Evolutionary conservation across 2,113 vertebrate species (phyloP).

Genomic region (Scortum barcoo): DNA sequence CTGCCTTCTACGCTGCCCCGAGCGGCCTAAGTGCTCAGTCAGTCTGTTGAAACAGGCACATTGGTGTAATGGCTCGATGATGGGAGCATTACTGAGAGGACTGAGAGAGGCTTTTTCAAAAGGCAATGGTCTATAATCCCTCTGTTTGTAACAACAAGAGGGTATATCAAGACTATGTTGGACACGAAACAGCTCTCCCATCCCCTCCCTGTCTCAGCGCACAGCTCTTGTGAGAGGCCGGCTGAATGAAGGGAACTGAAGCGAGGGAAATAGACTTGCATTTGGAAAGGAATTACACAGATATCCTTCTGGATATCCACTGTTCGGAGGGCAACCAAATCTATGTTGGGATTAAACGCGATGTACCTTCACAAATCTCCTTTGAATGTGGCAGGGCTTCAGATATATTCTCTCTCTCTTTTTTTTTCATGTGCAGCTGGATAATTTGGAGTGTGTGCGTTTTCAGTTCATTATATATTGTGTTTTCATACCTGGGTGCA

Average conservation of each 20-base stretch:
- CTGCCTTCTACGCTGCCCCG: not conserved
- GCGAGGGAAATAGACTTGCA: constrained; percentile 42
- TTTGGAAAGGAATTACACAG: constrained; percentile 57
- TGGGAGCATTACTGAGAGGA: constrained; percentile 50
- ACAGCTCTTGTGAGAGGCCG: constrained; percentile 49
- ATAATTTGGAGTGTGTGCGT: not conserved
- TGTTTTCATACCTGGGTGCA: constrained; percentile 41
- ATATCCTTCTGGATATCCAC: constrained; percentile 56
- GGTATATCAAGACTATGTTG: constrained; percentile 49
- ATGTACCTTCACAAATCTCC: constrained; percentile 74
- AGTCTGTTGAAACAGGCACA: constrained; percentile 44
- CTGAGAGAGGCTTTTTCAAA: constrained; percentile 55
- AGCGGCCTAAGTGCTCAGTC: constrained; percentile 43
- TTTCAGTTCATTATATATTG: not conserved
- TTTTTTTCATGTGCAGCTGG: not conserved
- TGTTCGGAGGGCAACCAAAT: constrained; percentile 48
- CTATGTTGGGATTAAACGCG: constrained; percentile 62
- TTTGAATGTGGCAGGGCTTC: constrained; percentile 27
- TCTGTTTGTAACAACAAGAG: constrained; percentile 72
- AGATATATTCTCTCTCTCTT: constrained; percentile 29
- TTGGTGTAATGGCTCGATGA: constrained; percentile 57
- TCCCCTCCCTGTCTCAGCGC: constrained; percentile 36
- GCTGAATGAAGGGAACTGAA: constrained; percentile 41
- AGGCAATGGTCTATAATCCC: constrained; percentile 69
- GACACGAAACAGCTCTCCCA: constrained; percentile 47